A percentile compares a stretch with the other conserved stretches of the same genome.
phyloP scores from a whole-genome alignment of 2,113 vertebrate genomes.

The Lepus americanus region DNA sequence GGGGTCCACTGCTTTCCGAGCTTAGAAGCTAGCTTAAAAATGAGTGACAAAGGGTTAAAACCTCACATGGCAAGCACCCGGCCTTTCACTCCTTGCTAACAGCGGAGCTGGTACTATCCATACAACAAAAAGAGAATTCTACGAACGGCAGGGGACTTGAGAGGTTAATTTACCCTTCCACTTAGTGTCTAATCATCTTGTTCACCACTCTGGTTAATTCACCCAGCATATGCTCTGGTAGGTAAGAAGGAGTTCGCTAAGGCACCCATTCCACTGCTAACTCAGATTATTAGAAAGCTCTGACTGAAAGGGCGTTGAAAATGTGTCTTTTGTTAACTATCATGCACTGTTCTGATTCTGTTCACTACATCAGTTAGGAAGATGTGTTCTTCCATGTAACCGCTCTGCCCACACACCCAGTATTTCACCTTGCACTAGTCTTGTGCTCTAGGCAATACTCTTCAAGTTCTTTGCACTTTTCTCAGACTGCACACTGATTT shows the following conservation, averaged over 20 bases:
- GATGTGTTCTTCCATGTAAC: not conserved
- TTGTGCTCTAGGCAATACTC: not conserved
- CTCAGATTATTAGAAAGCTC: not conserved
- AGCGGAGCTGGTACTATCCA: not conserved
- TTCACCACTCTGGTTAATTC: not conserved
- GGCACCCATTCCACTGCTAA: not conserved
- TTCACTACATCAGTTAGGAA: not conserved
- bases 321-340: not conserved
- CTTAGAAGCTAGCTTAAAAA: slow-evolving; percentile 89
- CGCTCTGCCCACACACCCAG: not conserved
- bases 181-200: not conserved
- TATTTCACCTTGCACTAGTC: not conserved
- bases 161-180: not conserved
- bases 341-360: slow-evolving; percentile 36
- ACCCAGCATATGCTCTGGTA: not conserved
- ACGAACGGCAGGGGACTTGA: not conserved
- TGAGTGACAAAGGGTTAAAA: not conserved
- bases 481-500: not conserved
- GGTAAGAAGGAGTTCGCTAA: not conserved
- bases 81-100: slow-evolving; percentile 23
- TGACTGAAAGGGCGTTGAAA: slow-evolving; percentile 8
- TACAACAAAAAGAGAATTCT: slow-evolving; percentile 21
- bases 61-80: not conserved
- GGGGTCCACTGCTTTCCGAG: slow-evolving; percentile 94
- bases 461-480: not conserved